These are phyloP conservation scores for Dromius quadrimaculatus DNA, from an alignment of 2,888 invertebrate genomes.

Conservation along the genomic window DNA sequence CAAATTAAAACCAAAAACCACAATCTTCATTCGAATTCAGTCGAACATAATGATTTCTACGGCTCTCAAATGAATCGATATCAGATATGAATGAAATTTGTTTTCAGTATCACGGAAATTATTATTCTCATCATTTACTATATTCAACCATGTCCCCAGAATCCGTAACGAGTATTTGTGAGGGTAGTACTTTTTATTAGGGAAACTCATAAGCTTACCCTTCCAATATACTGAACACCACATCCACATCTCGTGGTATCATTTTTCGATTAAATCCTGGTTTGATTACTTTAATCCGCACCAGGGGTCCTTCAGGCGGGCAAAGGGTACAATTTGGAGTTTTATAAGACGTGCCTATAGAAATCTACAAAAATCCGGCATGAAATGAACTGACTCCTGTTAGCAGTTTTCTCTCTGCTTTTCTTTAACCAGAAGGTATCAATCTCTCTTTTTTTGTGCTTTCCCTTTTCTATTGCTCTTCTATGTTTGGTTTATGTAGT, in stretches of 20 bases:
- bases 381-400: constrained; percentile 49
- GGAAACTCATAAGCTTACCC: constrained; percentile 56
- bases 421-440: background rate
- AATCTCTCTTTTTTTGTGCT: constrained; percentile 3
- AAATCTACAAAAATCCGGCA: constrained; percentile 46
- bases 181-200: constrained; percentile 57
- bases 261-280: constrained; percentile 51
- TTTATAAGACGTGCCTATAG: constrained; percentile 52
- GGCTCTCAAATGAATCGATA: too few relatives aligned
- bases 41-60: too few relatives aligned
- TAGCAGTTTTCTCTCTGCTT: constrained; percentile 44
- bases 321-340: constrained; percentile 10
- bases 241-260: constrained; percentile 33
- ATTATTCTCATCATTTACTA: background rate
- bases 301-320: constrained; percentile 12
- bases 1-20: too few relatives aligned
- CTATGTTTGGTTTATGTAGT: constrained; percentile 26
- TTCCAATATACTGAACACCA: background rate
- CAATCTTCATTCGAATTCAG: too few relatives aligned
- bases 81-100: constrained; percentile 6
- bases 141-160: background rate
- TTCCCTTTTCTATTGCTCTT: constrained; percentile 29
- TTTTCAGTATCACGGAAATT: background rate
- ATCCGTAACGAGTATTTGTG: constrained; percentile 3
- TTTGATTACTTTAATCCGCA: constrained; percentile 51